phyloP scores from a whole-genome alignment of 92 coral and sea anemone species.

The Meandrina meandrites region DNA sequence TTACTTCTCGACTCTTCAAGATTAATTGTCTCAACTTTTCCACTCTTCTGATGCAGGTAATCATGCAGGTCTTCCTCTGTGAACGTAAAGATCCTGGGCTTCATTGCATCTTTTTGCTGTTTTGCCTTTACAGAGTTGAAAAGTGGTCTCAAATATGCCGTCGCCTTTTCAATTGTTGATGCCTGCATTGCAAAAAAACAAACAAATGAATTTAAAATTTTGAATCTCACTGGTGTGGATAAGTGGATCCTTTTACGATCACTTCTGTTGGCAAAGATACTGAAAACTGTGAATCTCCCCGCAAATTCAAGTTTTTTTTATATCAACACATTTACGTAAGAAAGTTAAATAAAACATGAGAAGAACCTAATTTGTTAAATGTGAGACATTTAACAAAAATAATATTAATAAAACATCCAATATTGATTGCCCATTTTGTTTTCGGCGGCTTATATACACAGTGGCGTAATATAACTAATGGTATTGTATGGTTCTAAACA shows the following conservation, averaged over 20 bases:
- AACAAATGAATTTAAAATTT: background rate
- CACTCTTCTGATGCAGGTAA: slow-evolving; percentile 29
- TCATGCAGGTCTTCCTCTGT: slow-evolving; percentile 39
- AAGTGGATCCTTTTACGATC: background rate
- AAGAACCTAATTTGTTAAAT: background rate
- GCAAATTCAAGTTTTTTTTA: background rate
- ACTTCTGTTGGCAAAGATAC: background rate
- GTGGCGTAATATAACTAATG: slow-evolving; percentile 6
- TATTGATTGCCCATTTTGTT: background rate
- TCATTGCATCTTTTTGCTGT: slow-evolving; percentile 3
- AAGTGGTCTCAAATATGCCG: background rate
- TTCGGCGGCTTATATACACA: background rate
- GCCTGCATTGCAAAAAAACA: slow-evolving; percentile 28
- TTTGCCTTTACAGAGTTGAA: background rate
- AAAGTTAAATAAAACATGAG: background rate
- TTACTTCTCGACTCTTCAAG: slow-evolving; percentile 17
- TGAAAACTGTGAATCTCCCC: background rate
- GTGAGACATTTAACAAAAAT: background rate
- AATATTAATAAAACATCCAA: background rate
- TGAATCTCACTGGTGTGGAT: background rate
- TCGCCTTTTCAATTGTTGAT: slow-evolving; percentile 23
- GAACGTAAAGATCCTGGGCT: slow-evolving; percentile 8
- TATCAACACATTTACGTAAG: background rate
- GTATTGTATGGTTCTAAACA: slow-evolving; percentile 1
- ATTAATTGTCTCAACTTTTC: slow-evolving; percentile 34